Percentiles rank a stretch among this genome's conserved stretches.
Evolutionary conservation across 2,113 vertebrate genomes (phyloP).

Genomic region (Addax nasomaculatus): DNA sequence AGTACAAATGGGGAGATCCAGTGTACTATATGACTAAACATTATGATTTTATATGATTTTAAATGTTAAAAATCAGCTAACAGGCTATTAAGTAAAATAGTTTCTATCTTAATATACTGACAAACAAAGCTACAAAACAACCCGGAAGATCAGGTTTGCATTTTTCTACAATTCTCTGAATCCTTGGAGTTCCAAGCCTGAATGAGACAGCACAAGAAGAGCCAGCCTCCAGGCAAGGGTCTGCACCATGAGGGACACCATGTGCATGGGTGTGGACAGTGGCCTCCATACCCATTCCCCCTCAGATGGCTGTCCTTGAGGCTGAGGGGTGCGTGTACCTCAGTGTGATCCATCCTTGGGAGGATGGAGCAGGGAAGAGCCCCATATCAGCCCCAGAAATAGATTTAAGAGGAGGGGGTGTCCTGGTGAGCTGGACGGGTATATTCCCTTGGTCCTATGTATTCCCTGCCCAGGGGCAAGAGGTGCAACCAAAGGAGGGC

Average conservation of each 20-base stretch:
- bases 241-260: neutral
- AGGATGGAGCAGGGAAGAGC: neutral
- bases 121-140: slow-evolving; percentile 5
- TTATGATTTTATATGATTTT: neutral
- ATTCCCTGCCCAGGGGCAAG: neutral
- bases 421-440: neutral
- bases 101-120: neutral
- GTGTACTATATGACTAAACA: neutral
- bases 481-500: neutral
- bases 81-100: neutral
- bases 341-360: neutral
- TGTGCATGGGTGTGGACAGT: neutral
- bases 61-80: neutral
- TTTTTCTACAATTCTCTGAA: neutral
- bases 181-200: neutral
- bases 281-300: neutral
- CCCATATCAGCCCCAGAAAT: neutral
- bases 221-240: neutral
- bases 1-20: neutral
- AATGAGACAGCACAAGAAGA: neutral
- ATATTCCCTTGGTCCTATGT: neutral
- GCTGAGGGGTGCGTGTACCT: neutral
- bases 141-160: neutral
- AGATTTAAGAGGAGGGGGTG: neutral
- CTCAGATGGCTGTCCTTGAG: neutral